These are phyloP conservation scores for Pristiophorus japonicus DNA, from an alignment of 2,113 vertebrate species.

Conservation along the genomic window DNA sequence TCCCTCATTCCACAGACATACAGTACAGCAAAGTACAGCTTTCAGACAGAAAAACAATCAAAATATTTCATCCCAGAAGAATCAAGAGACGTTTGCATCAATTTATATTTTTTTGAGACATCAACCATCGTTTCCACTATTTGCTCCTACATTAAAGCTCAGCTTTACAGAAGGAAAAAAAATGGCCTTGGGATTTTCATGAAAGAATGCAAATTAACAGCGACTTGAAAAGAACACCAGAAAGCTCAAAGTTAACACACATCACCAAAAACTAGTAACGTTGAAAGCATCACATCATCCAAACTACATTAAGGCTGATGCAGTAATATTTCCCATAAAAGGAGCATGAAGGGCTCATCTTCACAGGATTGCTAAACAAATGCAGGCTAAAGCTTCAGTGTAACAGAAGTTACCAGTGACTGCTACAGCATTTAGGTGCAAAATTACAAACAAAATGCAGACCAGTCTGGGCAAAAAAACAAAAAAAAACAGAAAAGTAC, in stretches of 20 bases:
- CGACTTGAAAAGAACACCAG: constrained; percentile 52
- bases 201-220: constrained; percentile 53
- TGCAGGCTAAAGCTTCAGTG: constrained; percentile 58
- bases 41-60: constrained; percentile 63
- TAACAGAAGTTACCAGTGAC: constrained; percentile 63
- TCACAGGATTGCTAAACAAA: constrained; percentile 53
- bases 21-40: constrained; percentile 68
- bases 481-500: constrained; percentile 59
- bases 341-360: constrained; percentile 56
- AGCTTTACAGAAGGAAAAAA: constrained; percentile 65
- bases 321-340: constrained; percentile 44
- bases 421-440: constrained; percentile 61
- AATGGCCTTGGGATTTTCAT: constrained; percentile 44
- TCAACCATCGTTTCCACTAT: constrained; percentile 65
- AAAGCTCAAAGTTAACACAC: constrained; percentile 53
- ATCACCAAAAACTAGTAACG: constrained; percentile 57
- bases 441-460: constrained; percentile 54
- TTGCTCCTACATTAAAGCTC: constrained; percentile 77
- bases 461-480: constrained; percentile 51
- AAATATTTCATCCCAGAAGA: constrained; percentile 59
- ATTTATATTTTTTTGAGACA: constrained; percentile 67
- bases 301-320: constrained; percentile 54
- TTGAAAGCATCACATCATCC: constrained; percentile 58
- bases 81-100: constrained; percentile 52
- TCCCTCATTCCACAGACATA: constrained; percentile 65